Base-by-base conservation (phyloP, 2,797 vertebrate species). In the Crocidura indochinensis region DNA sequence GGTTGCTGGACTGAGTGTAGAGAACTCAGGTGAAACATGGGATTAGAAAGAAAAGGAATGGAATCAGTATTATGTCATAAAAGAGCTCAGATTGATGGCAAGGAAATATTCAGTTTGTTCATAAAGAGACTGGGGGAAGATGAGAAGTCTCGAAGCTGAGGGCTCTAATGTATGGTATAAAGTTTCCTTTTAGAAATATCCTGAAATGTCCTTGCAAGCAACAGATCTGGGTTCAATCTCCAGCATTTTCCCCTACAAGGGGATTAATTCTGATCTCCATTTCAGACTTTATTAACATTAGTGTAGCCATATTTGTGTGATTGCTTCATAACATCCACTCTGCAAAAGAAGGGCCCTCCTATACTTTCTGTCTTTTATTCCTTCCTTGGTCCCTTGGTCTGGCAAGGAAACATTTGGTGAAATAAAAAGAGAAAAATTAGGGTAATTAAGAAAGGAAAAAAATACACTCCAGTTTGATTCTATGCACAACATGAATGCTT, bases 321-420 rank as follows among this genome's bases (percentile, higher is more conserved):
- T 6, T 27, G 44, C 44, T 68, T 84, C 26, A 12, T 12, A 38
- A 62, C 46, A 53, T 64, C 94, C 29, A 53, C 69, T 74, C 67
- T 69, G 71, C 17, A 83, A 88, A 84, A 46, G 49, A 74, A 64
- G 6, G 1, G 0, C 11, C 1, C 4, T 51, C 4, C 29, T 26
- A 6, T 51, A 49, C 68, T 78, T 71, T n/a, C 6, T 77, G 88
- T 88, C 83, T 87, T 62, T 89, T 27, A 53, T 65, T 88, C 31
- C 29, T 88, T 69, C 38, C 47, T 87, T 65, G n/a, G 8, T 29
- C 65, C 38, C 47, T 87, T 65, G n/a, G 8, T 29, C 65, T 71
- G 65, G 49, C 14, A 90, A 90, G 17, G 51, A 49, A 75, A 46
- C 71, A 64, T 91, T 67, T 88, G n/a, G 10, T 71, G 67, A 93